Percentiles rank a stretch among this genome's conserved stretches.
These are phyloP conservation scores for Ophioderma brevispina DNA, from an alignment of 35 echinoderm and acorn worm species.

Conservation along the genomic window DNA sequence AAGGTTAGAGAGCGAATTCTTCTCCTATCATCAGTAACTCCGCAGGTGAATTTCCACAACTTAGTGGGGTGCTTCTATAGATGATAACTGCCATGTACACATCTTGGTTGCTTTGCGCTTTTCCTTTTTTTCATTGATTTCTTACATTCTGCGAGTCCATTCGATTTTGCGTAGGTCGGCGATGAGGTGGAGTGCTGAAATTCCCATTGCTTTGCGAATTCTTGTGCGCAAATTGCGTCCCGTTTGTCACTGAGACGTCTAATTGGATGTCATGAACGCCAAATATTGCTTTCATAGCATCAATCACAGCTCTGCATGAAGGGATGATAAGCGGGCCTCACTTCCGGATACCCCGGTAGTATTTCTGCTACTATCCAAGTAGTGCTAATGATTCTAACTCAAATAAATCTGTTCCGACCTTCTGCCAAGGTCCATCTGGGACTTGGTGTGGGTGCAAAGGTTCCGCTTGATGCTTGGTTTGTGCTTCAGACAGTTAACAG, in stretches of 20 bases:
- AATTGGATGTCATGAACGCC: constrained; percentile 21
- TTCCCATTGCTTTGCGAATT: constrained; percentile 61
- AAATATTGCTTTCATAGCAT: constrained; percentile 42
- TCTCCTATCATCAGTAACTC: constrained; percentile 47
- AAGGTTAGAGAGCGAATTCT: constrained; percentile 26
- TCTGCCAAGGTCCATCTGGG: constrained; percentile 60
- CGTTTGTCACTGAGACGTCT: constrained; percentile 51
- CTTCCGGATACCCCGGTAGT: constrained; percentile 49
- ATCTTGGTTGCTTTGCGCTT: constrained; percentile 47
- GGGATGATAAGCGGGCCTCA: background rate
- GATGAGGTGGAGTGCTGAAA: constrained; percentile 62
- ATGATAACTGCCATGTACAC: constrained; percentile 13
- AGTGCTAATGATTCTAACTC: constrained; percentile 34
- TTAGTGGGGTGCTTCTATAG: constrained; percentile 35
- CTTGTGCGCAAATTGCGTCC: constrained; percentile 52
- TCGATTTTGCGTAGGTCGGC: constrained; percentile 58
- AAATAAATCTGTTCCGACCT: constrained; percentile 65
- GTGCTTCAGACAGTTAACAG: constrained; percentile 47
- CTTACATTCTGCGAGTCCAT: constrained; percentile 62
- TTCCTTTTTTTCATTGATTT: constrained; percentile 33
- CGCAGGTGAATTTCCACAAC: constrained; percentile 40
- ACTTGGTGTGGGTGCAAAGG: constrained; percentile 35
- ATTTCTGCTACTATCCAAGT: constrained; percentile 65
- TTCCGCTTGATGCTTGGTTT: constrained; percentile 34
- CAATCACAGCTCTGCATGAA: constrained; percentile 26